Conservation (phyloP, 2,888 invertebrate species). For the Bunonema sp. region DNA sequence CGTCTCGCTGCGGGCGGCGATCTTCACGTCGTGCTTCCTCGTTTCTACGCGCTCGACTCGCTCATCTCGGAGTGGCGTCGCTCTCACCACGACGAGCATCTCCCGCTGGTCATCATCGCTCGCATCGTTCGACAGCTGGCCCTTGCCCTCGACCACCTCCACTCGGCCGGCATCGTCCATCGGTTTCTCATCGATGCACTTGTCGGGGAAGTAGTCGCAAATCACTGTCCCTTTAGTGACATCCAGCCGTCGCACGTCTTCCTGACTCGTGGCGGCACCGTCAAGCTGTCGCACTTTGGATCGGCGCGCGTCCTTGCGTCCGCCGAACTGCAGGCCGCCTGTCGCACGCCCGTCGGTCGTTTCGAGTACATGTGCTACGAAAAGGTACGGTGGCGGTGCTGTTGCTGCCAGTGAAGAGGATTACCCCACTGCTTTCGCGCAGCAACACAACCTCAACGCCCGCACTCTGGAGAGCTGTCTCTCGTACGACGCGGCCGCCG, state of each 20-base stretch:
- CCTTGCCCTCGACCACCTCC: slow-evolving; percentile 11
- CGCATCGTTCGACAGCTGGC: slow-evolving; percentile 20
- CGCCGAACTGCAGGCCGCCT: too few species aligned
- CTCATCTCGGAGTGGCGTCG: slow-evolving; percentile 11
- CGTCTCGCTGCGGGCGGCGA: slow-evolving; percentile 9
- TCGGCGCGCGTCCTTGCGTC: not conserved
- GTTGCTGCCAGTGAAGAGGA: not conserved
- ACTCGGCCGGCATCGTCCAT: slow-evolving; percentile 12
- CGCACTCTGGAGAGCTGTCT: too few species aligned
- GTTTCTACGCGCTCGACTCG: slow-evolving; percentile 11
- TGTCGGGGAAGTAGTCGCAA: too few species aligned
- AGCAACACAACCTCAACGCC: slow-evolving; percentile 6
- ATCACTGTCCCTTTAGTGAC: slow-evolving; percentile 7
- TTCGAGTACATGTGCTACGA: slow-evolving; percentile 22
- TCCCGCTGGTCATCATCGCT: slow-evolving; percentile 17
- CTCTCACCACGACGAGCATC: slow-evolving; percentile 3
- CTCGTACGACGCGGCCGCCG: slow-evolving; percentile 11
- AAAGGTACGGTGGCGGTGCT: slow-evolving; percentile 9
- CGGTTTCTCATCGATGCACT: slow-evolving; percentile 9
- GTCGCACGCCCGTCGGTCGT: slow-evolving; percentile 18
- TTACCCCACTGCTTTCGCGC: not conserved
- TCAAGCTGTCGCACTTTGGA: slow-evolving; percentile 20
- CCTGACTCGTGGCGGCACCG: slow-evolving; percentile 21
- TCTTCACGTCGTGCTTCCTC: slow-evolving; percentile 15
- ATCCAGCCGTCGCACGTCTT: slow-evolving; percentile 15